Percentiles rank a stretch among this genome's conserved stretches.
These are phyloP conservation scores for Agrilus planipennis DNA, from an alignment of 1,140 invertebrate species.

Conservation along the genomic window DNA sequence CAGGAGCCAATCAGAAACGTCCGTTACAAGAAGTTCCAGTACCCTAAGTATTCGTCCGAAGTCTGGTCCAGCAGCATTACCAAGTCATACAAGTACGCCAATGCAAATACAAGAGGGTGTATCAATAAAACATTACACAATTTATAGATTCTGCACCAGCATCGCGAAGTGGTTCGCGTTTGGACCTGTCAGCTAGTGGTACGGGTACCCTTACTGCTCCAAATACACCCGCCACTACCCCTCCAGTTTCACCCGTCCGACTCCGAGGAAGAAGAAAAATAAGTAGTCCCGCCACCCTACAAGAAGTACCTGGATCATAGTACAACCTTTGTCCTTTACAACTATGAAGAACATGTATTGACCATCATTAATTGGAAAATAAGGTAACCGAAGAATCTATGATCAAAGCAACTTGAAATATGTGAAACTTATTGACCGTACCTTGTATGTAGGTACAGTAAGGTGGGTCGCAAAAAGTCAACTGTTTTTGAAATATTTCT, in stretches of 20 bases:
- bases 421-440: no score
- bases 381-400: no score
- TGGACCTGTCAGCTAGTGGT: constrained; percentile 42
- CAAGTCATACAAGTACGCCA: constrained; percentile 60
- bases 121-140: not conserved
- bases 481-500: no score
- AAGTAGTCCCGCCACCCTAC: constrained; percentile 27
- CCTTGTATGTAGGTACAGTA: no score
- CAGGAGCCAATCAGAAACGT: constrained; percentile 23
- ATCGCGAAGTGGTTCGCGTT: constrained; percentile 51
- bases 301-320: constrained; percentile 28
- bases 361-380: no score
- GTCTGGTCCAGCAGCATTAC: constrained; percentile 58
- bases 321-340: no score
- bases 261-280: constrained; percentile 16
- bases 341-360: no score
- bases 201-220: constrained; percentile 37
- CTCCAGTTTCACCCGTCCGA: constrained; percentile 28
- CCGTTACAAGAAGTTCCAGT: constrained; percentile 31
- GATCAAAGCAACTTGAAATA: no score
- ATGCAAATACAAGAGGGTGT: constrained; percentile 26
- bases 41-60: constrained; percentile 46
- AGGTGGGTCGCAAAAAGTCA: no score
- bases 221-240: constrained; percentile 27
- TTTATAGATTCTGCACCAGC: constrained; percentile 43